A percentile compares a stretch with the other conserved stretches of the same genome.
Evolutionary conservation across 2,797 vertebrate genomes (phyloP).

Genomic region (Nothura maculosa): DNA sequence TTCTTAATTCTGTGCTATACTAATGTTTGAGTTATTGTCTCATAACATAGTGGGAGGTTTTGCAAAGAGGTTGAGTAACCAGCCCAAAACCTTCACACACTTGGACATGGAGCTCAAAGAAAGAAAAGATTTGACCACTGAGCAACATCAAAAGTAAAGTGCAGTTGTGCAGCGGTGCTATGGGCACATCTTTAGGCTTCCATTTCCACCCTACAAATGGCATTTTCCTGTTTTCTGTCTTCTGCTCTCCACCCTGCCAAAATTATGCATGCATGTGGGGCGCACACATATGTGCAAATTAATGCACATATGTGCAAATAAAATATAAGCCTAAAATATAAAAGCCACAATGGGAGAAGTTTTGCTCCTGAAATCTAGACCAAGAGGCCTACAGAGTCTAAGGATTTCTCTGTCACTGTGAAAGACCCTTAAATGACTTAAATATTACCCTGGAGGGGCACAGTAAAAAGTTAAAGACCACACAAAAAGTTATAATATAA

Average conservation of each 20-base stretch:
- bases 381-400: background rate
- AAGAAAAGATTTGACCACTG: background rate
- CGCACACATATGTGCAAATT: background rate
- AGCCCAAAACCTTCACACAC: background rate
- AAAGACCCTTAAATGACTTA: background rate
- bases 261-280: background rate
- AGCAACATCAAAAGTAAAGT: background rate
- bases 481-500: conserved; percentile 8
- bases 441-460: background rate
- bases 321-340: background rate
- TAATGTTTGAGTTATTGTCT: background rate
- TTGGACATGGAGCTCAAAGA: background rate
- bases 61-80: background rate
- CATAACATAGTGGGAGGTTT: background rate
- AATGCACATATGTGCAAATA: background rate
- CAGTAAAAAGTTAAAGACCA: conserved; percentile 22
- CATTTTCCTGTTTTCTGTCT: background rate
- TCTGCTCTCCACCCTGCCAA: background rate
- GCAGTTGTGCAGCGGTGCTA: background rate
- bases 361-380: background rate
- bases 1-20: background rate
- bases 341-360: background rate
- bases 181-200: background rate
- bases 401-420: background rate
- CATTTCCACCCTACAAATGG: background rate